Base-by-base conservation (phyloP, 2,113 vertebrate species). In the Entosphenus tridentatus region DNA sequence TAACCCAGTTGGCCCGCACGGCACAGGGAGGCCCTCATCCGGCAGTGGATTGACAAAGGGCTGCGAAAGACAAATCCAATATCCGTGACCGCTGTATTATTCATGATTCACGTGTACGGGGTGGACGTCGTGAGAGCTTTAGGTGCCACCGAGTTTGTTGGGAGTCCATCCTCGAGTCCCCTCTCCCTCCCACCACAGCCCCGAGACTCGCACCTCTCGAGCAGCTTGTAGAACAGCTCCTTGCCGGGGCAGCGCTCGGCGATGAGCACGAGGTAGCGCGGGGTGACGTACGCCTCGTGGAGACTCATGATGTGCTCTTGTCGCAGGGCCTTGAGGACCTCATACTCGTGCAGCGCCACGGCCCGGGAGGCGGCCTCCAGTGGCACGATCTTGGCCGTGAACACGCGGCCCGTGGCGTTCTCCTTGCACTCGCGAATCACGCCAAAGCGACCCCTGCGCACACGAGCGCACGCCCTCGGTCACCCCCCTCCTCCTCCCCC, bases 231-330 rank as follows among this genome's bases (percentile, higher is more conserved):
- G 75, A 97, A 90, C 65, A 98, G 81, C 74, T 97, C 93, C 70
- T 90, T 88, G 71, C 89, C 92, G 0, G 85, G 75, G 2, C 92
- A 98, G 78, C 82, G 85, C 78, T 98, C 93, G 0, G 89, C 83
- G 65, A 98, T 98, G 62, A 98, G 87, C 71, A 98, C 93, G 2
- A 98, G 83, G 79, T 98, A 98, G 54, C 90, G 86, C 0, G 93
- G 93, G 0, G 93, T 97, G 79, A 97, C 90, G 70, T 98, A 97
- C 0, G 93, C 93, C 73, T 98, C 93, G 0, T 98, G 93, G 67
- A 98, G 80, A 14, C 85, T 80, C 92, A 98, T 95, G 77, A 98
- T 81, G 73, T 83, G 81, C 65, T 95, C 87, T 0, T 98, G 89
- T 72, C 92, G 92, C 68, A 98, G 82, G 0, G 83, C 85, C 73